Evolutionary conservation across 2,888 invertebrate species (phyloP), one percentile per base, ranked within the genome.

Genomic region (Entomobrya proxima): DNA sequence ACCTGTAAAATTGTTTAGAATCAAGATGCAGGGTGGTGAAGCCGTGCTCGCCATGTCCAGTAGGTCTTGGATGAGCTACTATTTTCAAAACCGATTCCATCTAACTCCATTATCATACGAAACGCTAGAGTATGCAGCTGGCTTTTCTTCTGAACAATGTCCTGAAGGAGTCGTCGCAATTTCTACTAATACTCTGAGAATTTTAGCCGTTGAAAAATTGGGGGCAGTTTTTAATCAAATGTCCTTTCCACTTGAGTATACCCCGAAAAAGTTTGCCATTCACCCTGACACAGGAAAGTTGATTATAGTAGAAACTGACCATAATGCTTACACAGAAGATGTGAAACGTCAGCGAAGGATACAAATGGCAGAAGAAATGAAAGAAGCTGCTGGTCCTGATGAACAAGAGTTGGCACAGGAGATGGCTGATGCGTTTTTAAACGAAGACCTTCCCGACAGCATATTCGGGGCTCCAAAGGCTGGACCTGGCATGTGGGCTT

Each of bases 161-260:
- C 98, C 98, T 0, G 99, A 99, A 92, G 99, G 99, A 89, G 98
- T 99, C 90, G 99, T 99, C 0, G 99, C 99, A 0, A 99, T 99
- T 92, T 98, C 98, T 0, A 97, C 98, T 0, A 99, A 99, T 91
- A 99, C 99, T 0, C 93, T 99, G 76, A 94, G 98, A 91, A 99
- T 99, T 94, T 94, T 99, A 92, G 98, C 99, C 0, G 93, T 99
- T 79, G 99, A 99, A 92, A 99, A 99, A 92, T 93, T 99, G 1
- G 99, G 99, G 0, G 98, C 98, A 0, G 98, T 99, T 2, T 99
- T 99, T 92, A 99, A 99, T 93, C 98, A 98, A 92, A 95, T 97
- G 32, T 96, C 96, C 4, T 95, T 97, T 91, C 97, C 97, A 0
- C 93, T 99, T 76, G 98, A 98, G 90, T 98, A 97, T 91, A 99